These are phyloP conservation scores for Aphelenchoides besseyi DNA, from an alignment of 1,140 invertebrate genomes.

Conservation along the genomic window DNA sequence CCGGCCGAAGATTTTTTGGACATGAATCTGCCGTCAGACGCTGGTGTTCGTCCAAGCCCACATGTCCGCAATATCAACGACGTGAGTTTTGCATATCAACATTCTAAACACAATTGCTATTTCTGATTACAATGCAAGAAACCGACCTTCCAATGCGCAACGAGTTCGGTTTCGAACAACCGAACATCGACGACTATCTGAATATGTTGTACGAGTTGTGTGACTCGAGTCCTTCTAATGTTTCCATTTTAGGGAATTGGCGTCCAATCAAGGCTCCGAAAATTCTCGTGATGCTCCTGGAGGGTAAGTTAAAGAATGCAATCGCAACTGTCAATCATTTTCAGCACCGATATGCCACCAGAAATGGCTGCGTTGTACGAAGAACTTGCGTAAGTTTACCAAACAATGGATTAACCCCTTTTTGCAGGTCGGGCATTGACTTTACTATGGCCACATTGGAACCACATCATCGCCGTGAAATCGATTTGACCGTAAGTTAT, in stretches of 20 bases:
- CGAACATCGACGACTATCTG: conserved; percentile 3
- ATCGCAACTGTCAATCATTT: no score
- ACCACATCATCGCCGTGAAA: background rate
- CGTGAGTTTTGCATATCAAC: no score
- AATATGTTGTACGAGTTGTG: background rate
- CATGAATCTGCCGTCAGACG: background rate
- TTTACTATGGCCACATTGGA: background rate
- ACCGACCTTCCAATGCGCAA: background rate
- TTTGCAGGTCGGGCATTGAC: background rate
- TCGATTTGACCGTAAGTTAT: background rate
- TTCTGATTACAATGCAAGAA: background rate
- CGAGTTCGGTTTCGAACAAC: background rate
- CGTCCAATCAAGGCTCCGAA: background rate
- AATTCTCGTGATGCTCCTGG: background rate
- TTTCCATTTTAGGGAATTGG: background rate
- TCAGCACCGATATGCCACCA: background rate
- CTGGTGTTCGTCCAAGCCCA: background rate
- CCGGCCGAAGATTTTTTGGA: background rate
- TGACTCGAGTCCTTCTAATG: background rate
- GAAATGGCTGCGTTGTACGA: background rate
- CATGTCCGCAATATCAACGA: background rate
- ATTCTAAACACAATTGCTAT: no score
- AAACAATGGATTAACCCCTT: no score
- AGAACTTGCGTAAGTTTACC: no score
- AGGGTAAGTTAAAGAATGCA: no score